A percentile compares a stretch with the other conserved stretches of the same genome.
Evolutionary conservation across 2,113 vertebrate genomes (phyloP).

Genomic region (Cariama cristata): DNA sequence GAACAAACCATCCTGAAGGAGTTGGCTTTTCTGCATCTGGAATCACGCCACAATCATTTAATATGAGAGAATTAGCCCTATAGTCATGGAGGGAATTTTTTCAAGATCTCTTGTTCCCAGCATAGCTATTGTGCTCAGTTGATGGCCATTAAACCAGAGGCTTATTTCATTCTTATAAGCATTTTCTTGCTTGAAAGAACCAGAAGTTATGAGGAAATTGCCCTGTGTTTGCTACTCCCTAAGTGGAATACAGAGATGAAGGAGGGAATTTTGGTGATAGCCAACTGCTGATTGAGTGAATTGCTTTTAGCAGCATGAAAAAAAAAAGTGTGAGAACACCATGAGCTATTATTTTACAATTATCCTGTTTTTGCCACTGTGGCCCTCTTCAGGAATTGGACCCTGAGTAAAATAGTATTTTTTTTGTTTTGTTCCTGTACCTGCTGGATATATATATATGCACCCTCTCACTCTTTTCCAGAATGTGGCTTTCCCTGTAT

Average conservation of each 20-base stretch:
- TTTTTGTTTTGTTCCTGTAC: neutral
- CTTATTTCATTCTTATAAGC: conserved; percentile 72
- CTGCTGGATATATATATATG: neutral
- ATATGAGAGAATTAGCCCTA: conserved; percentile 18
- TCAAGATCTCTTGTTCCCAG: conserved; percentile 51
- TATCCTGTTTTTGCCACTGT: conserved; percentile 57
- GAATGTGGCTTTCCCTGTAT: neutral
- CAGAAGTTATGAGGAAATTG: conserved; percentile 53
- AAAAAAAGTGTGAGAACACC: conserved; percentile 20
- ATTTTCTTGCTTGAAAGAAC: conserved; percentile 63
- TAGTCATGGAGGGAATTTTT: conserved; percentile 49
- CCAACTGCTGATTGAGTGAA: conserved; percentile 37
- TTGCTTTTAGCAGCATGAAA: conserved; percentile 11
- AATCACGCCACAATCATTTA: neutral
- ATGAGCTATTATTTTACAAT: conserved; percentile 51
- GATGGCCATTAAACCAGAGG: conserved; percentile 51
- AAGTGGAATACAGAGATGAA: conserved; percentile 57
- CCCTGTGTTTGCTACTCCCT: conserved; percentile 71
- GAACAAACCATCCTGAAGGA: conserved; percentile 44
- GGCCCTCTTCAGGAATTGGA: conserved; percentile 16
- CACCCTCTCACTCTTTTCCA: neutral
- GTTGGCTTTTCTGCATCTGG: conserved; percentile 37
- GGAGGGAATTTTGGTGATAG: conserved; percentile 48
- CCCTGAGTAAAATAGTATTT: neutral
- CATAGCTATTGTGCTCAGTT: conserved; percentile 50